Evolutionary conservation across 2,888 invertebrate genomes (phyloP).

Genomic region (Bellardia bayeri): DNA sequence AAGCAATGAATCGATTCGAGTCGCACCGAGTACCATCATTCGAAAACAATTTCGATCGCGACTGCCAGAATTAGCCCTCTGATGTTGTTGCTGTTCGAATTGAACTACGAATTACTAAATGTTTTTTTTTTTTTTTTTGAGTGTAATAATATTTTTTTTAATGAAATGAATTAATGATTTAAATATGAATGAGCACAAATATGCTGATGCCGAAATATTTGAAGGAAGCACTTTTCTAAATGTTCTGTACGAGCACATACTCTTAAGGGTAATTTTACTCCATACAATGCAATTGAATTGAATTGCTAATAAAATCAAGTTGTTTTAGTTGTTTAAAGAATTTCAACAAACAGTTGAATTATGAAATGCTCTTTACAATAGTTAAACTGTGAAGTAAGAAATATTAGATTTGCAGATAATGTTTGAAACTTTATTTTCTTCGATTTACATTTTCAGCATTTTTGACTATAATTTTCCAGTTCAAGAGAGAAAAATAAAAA

Average conservation of each 20-base stretch:
- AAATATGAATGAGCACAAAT: background rate
- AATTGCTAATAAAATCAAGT: background rate
- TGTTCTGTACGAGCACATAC: background rate
- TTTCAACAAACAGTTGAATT: background rate
- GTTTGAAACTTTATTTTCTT: slow-evolving; percentile 19
- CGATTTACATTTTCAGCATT: slow-evolving; percentile 18
- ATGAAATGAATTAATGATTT: background rate
- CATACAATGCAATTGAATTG: background rate
- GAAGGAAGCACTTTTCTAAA: background rate
- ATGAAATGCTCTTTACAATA: background rate
- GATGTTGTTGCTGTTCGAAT: too few relatives aligned
- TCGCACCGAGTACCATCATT: too few relatives aligned
- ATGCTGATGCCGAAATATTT: background rate
- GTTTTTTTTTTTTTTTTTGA: background rate
- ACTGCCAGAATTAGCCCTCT: too few relatives aligned
- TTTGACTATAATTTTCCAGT: slow-evolving; percentile 27
- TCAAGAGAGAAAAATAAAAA: slow-evolving; percentile 21
- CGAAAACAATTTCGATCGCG: too few relatives aligned
- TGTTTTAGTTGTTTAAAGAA: background rate
- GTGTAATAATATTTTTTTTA: background rate
- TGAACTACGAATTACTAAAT: background rate
- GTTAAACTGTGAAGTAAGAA: slow-evolving; percentile 1
- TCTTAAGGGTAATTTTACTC: background rate
- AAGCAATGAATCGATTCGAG: too few relatives aligned
- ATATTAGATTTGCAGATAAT: slow-evolving; percentile 13